phyloP scores from a whole-genome alignment of 2,888 invertebrate genomes.

The Micropterix aruncella region DNA sequence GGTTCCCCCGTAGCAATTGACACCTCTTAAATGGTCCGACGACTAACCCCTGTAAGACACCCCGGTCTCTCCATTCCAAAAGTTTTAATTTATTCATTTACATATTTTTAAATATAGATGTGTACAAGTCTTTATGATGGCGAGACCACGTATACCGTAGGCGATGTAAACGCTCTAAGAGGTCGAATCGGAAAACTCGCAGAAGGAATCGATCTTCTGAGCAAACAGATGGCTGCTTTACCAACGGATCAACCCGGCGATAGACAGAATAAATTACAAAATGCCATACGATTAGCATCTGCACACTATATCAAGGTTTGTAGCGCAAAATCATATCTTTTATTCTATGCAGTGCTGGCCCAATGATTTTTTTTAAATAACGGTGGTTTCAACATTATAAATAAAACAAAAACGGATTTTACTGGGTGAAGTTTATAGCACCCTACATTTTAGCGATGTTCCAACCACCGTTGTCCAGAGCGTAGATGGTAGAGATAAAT shows the following conservation, averaged over 20 bases:
- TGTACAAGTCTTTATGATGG: slow-evolving; percentile 59
- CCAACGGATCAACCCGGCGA: slow-evolving; percentile 43
- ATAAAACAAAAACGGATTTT: too few species aligned
- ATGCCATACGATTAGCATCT: slow-evolving; percentile 62
- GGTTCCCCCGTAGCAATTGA: too few species aligned
- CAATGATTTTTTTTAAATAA: too few species aligned
- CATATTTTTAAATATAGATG: too few species aligned
- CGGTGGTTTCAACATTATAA: too few species aligned
- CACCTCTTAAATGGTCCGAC: too few species aligned
- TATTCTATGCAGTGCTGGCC: too few species aligned
- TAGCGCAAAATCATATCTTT: neutral
- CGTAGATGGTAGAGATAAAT: too few species aligned
- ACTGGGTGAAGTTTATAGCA: too few species aligned
- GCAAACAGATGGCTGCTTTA: slow-evolving; percentile 63
- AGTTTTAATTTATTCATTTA: too few species aligned
- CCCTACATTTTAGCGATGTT: neutral
- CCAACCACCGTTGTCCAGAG: neutral
- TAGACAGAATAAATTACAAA: slow-evolving; percentile 50
- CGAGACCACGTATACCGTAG: slow-evolving; percentile 77
- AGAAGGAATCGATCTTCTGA: slow-evolving; percentile 71
- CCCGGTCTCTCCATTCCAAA: too few species aligned
- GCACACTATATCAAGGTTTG: slow-evolving; percentile 61
- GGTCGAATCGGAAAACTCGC: slow-evolving; percentile 76
- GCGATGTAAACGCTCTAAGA: slow-evolving; percentile 72
- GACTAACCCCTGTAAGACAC: too few species aligned